Evolutionary conservation across 2,888 invertebrate genomes (phyloP), one percentile per base, ranked within the genome.

Genomic region (Allacma fusca): DNA sequence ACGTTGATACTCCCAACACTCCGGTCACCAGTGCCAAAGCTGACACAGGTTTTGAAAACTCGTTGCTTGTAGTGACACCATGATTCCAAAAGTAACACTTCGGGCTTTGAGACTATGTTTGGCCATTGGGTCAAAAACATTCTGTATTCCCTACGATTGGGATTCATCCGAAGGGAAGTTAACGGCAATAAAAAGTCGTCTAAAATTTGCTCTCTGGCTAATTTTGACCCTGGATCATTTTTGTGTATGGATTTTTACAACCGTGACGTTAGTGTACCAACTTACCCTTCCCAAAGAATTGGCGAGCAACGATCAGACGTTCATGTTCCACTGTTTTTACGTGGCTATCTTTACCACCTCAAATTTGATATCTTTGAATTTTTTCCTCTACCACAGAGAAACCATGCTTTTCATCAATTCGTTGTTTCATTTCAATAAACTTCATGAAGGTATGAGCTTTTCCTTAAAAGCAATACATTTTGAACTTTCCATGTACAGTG

Each of bases 321-420:
- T 13, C 5, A 59, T 59, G 59, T 59, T 59, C 19, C 59, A 59
- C 19, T 59, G 59, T n/a, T n/a, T 59, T 5, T 23, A 59, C 23
- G 59, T 23, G 7, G 59, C n/a, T n/a, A 59, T 59, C 19, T n/a
- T 59, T n/a, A 59, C 59, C 12, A 59, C 59, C 5, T 13, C n/a
- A 7, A 59, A 59, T 23, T 23, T 59, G n/a, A 59, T 59, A 21
- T 13, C 12, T 23, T 5, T 59, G 19, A 59, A 59, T 59, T 59
- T 21, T n/a, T 23, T 59, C 59, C 12, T 59, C 5, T 23, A 23
- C n/a, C n/a, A 23, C 19, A 59, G n/a, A 23, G 59, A 59, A 23
- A 59, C 59, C n/a, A 59, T 59, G 59, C 7, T 59, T 5, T 59
- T 59, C n/a, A 59, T 59, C 19, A 59, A 59, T n/a, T 59, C 59